Evolutionary conservation across 1,140 invertebrate genomes (phyloP).

Genomic region (Agrilus planipennis): DNA sequence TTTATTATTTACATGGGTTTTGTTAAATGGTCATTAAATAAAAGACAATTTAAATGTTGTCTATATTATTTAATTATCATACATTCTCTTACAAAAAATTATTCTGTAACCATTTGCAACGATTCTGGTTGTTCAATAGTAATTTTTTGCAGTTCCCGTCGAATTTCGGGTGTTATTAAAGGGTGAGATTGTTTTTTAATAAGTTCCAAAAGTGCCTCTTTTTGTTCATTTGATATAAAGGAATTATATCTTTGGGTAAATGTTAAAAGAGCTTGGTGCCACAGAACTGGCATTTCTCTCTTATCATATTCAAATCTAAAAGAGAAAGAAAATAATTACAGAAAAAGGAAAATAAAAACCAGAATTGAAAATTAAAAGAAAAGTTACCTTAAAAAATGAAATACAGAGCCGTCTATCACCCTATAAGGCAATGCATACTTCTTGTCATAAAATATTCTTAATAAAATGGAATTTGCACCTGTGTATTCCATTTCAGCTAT

Average conservation of each 20-base stretch:
- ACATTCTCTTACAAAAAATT: too few relatives aligned
- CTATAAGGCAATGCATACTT: constrained; percentile 95
- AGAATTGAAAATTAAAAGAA: too few relatives aligned
- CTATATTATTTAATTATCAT: too few relatives aligned
- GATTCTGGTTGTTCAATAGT: too few relatives aligned
- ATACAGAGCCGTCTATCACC: constrained; percentile 91
- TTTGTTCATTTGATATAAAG: constrained; percentile 87
- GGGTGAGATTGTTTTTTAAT: constrained; percentile 66
- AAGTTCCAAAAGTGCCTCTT: constrained; percentile 70
- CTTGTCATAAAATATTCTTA: constrained; percentile 92
- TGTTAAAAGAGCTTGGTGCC: constrained; percentile 91
- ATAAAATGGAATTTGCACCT: constrained; percentile 93
- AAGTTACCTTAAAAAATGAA: constrained; percentile 84
- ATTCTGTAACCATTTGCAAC: too few relatives aligned
- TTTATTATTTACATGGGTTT: too few relatives aligned
- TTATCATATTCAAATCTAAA: constrained; percentile 73
- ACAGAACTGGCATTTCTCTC: constrained; percentile 82
- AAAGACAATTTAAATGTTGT: too few relatives aligned
- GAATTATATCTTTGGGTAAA: constrained; percentile 94
- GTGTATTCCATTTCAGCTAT: constrained; percentile 97
- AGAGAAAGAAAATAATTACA: too few relatives aligned
- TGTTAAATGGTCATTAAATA: too few relatives aligned
- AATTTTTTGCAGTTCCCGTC: constrained; percentile 73
- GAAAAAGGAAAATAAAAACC: not conserved
- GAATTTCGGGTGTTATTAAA: constrained; percentile 72